A percentile compares a stretch with the other conserved stretches of the same genome.
phyloP scores from a whole-genome alignment of 2,797 vertebrate species.

The Poeciliopsis turneri region DNA sequence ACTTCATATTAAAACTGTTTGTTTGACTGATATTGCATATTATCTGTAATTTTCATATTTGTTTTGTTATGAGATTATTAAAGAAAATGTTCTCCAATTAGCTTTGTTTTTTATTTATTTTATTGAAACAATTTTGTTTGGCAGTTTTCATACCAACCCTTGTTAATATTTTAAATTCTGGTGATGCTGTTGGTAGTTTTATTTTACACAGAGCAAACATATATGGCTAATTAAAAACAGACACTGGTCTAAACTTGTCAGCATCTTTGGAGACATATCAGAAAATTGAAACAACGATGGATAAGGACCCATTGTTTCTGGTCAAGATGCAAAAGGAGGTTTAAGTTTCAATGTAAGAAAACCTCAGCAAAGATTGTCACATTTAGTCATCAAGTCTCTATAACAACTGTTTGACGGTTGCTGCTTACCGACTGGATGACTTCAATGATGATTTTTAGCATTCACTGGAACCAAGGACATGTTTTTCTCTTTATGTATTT shows the following conservation, averaged over 20 bases:
- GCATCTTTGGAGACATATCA: background rate
- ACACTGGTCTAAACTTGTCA: background rate
- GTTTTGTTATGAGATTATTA: conserved; percentile 3
- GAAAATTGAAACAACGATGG: background rate
- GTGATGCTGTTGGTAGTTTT: background rate
- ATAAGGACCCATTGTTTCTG: background rate
- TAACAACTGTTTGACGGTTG: no score
- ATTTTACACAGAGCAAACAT: background rate
- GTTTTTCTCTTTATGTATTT: background rate
- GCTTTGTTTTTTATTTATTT: background rate
- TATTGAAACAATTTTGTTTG: background rate
- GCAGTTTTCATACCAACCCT: background rate
- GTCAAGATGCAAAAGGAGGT: no score
- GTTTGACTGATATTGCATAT: background rate
- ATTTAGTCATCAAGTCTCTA: no score
- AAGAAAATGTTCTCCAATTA: background rate
- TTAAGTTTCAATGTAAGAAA: no score
- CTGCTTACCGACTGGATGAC: no score
- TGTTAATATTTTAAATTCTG: background rate
- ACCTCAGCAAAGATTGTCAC: no score
- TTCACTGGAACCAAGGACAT: background rate
- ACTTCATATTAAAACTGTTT: background rate
- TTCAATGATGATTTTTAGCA: no score
- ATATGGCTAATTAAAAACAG: background rate
- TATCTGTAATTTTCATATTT: background rate